Percentiles rank a stretch among this genome's conserved stretches.
phyloP scores from a whole-genome alignment of 2,113 vertebrate species.

The Pan troglodytes region DNA sequence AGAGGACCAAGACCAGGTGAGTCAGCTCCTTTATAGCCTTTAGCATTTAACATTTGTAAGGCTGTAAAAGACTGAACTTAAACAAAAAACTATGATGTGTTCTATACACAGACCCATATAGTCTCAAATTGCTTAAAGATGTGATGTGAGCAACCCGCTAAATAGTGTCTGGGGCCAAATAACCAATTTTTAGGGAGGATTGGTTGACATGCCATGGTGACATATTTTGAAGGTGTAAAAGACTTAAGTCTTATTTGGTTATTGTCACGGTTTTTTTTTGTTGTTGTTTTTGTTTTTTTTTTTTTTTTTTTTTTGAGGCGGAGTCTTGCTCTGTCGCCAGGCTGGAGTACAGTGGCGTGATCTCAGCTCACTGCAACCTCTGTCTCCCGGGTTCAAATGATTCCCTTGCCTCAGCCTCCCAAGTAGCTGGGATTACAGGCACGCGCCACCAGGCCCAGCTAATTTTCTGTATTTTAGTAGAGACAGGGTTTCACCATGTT shows the following conservation, averaged over 20 bases:
- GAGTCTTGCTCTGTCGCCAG: no score
- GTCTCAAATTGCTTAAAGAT: conserved; percentile 15
- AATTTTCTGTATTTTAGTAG: no score
- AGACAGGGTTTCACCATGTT: no score
- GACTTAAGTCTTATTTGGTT: conserved; percentile 54
- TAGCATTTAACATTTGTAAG: neutral
- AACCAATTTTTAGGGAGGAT: neutral
- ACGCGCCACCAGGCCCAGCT: no score
- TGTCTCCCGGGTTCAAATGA: no score
- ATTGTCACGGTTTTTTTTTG: conserved; percentile 20
- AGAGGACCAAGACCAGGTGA: conserved; percentile 94
- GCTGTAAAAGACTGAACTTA: neutral
- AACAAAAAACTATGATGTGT: neutral
- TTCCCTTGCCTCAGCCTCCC: no score
- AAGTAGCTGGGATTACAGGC: no score
- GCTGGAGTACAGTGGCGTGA: no score
- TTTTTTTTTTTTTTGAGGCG: no score
- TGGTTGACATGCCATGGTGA: neutral
- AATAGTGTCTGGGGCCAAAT: neutral
- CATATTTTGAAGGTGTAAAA: conserved; percentile 13
- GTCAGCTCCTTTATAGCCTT: neutral
- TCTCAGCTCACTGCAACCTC: no score
- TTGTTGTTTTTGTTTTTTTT: no score
- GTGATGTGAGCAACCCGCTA: neutral
- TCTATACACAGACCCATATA: neutral